Conservation (phyloP, 2,888 invertebrate species). For the Andrena dorsata region DNA sequence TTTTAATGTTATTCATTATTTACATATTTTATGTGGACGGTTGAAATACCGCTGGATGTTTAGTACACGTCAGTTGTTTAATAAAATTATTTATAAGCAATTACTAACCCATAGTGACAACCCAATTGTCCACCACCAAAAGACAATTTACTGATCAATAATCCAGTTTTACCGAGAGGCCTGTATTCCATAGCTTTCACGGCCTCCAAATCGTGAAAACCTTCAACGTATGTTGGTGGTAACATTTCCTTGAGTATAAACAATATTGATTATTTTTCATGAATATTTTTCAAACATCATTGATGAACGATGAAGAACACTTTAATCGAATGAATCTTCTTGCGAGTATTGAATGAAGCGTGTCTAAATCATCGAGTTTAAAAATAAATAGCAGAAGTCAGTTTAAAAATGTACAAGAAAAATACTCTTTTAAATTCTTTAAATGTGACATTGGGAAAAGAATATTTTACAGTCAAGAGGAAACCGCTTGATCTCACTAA, state of each 20-base stretch:
- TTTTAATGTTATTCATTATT: neutral
- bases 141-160: constrained; percentile 90
- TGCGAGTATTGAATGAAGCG: neutral
- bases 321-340: neutral
- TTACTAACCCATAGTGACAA: constrained; percentile 89
- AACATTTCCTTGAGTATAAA: constrained; percentile 73
- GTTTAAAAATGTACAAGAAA: neutral
- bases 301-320: neutral
- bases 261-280: neutral
- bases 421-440: neutral
- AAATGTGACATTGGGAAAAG: no score
- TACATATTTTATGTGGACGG: neutral
- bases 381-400: neutral
- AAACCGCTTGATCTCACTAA: no score
- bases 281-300: neutral
- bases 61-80: neutral
- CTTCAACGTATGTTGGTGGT: constrained; percentile 88
- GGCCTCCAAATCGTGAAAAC: constrained; percentile 88
- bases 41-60: neutral
- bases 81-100: constrained; percentile 23
- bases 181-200: constrained; percentile 91
- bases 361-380: neutral
- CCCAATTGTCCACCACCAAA: constrained; percentile 92
- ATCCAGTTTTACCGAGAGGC: constrained; percentile 90
- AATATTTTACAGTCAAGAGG: no score